These are phyloP conservation scores for Psilopogon haemacephalus DNA, from an alignment of 2,113 vertebrate genomes.

Conservation along the genomic window DNA sequence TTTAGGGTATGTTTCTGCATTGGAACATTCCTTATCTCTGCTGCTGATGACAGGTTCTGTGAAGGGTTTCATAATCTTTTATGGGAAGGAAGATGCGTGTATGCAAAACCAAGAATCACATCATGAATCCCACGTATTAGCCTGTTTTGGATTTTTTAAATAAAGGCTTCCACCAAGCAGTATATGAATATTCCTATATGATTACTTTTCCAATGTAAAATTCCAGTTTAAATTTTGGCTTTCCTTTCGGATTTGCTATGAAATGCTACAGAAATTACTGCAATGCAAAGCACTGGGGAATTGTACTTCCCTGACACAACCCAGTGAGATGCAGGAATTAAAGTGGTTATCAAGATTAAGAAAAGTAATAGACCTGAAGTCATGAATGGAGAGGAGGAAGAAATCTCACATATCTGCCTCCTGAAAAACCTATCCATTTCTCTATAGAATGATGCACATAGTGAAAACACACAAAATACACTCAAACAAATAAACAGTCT, in stretches of 20 bases:
- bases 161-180: not conserved
- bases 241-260: not conserved
- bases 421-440: not conserved
- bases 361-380: not conserved
- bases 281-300: not conserved
- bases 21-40: slow-evolving; percentile 44
- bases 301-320: not conserved
- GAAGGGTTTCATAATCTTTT: not conserved
- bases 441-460: not conserved
- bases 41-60: not conserved
- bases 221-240: not conserved
- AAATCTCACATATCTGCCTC: not conserved
- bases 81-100: not conserved
- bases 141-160: not conserved
- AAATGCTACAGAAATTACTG: not conserved
- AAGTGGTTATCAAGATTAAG: not conserved
- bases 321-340: not conserved
- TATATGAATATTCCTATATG: not conserved
- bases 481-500: not conserved
- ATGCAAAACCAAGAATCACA: not conserved
- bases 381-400: not conserved
- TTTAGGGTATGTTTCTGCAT: slow-evolving; percentile 62
- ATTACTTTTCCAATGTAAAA: not conserved
- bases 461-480: not conserved
- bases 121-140: not conserved